These are phyloP conservation scores for Anas bernieri DNA, from an alignment of 2,797 vertebrate species.

Conservation along the genomic window DNA sequence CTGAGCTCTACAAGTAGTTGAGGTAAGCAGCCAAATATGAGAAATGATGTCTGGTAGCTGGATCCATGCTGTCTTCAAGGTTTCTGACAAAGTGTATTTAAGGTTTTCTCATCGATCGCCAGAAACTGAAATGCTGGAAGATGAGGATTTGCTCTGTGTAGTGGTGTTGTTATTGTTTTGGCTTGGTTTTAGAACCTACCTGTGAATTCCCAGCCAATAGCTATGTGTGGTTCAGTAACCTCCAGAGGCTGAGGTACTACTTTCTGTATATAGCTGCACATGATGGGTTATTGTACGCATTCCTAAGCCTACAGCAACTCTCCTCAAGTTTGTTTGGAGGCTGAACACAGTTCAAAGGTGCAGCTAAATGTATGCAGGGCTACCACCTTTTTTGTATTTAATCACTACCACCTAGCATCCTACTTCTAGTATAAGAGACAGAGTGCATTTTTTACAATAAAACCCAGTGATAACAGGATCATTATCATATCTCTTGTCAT, in stretches of 20 bases:
- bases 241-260: rapidly evolving
- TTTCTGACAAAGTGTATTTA: neutral
- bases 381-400: neutral
- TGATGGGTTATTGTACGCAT: neutral
- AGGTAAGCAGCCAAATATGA: neutral
- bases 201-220: neutral
- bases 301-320: neutral
- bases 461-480: neutral
- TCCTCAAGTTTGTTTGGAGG: rapidly evolving
- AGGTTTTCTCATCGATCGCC: neutral
- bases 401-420: neutral
- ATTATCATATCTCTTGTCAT: neutral
- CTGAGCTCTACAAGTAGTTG: neutral
- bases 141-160: neutral
- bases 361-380: neutral
- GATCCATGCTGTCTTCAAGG: rapidly evolving
- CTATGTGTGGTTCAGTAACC: neutral
- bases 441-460: neutral
- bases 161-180: neutral
- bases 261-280: neutral
- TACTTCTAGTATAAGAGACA: neutral
- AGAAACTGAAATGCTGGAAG: neutral
- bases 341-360: rapidly evolving
- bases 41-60: neutral
- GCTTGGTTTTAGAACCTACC: neutral